phyloP scores from a whole-genome alignment of 2,888 invertebrate species.

The Thymelicus sylvestris region DNA sequence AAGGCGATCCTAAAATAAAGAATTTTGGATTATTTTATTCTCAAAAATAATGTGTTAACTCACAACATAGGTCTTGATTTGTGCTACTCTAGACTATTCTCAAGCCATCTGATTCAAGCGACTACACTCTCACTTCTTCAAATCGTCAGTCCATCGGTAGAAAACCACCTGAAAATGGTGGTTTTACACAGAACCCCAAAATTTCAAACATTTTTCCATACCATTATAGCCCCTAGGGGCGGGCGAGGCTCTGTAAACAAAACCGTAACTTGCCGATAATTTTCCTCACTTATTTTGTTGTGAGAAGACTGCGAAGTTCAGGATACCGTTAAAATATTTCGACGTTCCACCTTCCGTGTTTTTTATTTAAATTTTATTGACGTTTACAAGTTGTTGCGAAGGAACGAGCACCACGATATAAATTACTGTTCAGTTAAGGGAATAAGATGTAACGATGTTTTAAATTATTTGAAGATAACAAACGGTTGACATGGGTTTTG shows the following conservation, averaged over 20 bases:
- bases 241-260: conserved; percentile 60
- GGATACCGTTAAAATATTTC: conserved; percentile 28
- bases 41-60: no score
- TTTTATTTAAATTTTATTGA: conserved; percentile 36
- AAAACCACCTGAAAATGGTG: no score
- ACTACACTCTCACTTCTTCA: no score
- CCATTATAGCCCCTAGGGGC: conserved; percentile 46
- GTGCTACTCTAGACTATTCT: no score
- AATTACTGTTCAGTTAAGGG: not conserved
- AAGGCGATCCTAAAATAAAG: no score
- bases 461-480: conserved; percentile 2
- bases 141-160: no score
- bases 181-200: not conserved
- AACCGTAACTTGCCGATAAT: conserved; percentile 64
- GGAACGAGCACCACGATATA: conserved; percentile 4
- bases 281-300: conserved; percentile 57
- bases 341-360: conserved; percentile 23
- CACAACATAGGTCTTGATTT: no score
- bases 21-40: no score
- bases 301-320: conserved; percentile 39
- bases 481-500: not conserved
- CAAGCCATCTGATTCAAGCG: no score
- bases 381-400: conserved; percentile 28
- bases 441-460: not conserved
- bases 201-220: conserved; percentile 44